phyloP scores from a whole-genome alignment of 64 coral and sea anemone genomes.

The Montipora cactus region DNA sequence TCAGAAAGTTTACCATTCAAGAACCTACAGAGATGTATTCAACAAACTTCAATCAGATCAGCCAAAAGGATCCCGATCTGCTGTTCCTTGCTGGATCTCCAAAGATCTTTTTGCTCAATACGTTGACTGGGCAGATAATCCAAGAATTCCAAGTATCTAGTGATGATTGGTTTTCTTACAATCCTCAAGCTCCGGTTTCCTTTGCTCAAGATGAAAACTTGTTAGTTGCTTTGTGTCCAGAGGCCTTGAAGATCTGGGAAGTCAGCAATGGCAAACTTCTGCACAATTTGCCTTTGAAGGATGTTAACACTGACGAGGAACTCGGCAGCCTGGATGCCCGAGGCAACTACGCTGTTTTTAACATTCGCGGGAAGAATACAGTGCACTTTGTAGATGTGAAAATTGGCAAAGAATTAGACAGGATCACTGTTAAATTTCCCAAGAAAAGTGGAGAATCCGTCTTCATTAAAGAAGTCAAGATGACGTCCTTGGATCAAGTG shows the following conservation, averaged over 20 bases:
- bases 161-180: slow-evolving; percentile 88
- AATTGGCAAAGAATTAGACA: slow-evolving; percentile 83
- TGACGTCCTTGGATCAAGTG: slow-evolving; percentile 68
- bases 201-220: slow-evolving; percentile 86
- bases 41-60: slow-evolving; percentile 69
- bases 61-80: slow-evolving; percentile 48
- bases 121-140: slow-evolving; percentile 71
- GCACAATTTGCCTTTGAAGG: slow-evolving; percentile 79
- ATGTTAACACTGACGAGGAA: slow-evolving; percentile 56
- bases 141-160: slow-evolving; percentile 70
- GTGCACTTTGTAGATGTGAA: slow-evolving; percentile 78
- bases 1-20: slow-evolving; percentile 82
- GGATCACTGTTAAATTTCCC: slow-evolving; percentile 55
- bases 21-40: slow-evolving; percentile 65
- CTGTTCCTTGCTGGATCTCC: slow-evolving; percentile 78
- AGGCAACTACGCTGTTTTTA: slow-evolving; percentile 68
- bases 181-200: slow-evolving; percentile 60
- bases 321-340: slow-evolving; percentile 80
- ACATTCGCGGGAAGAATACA: slow-evolving; percentile 43
- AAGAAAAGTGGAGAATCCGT: slow-evolving; percentile 38
- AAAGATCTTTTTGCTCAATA: slow-evolving; percentile 77
- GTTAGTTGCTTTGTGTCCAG: slow-evolving; percentile 69
- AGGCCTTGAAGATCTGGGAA: slow-evolving; percentile 76
- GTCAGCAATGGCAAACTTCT: slow-evolving; percentile 55
- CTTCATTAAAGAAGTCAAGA: slow-evolving; percentile 78